Conservation (phyloP, 2,888 invertebrate genomes). For the Aplocera efformata region DNA sequence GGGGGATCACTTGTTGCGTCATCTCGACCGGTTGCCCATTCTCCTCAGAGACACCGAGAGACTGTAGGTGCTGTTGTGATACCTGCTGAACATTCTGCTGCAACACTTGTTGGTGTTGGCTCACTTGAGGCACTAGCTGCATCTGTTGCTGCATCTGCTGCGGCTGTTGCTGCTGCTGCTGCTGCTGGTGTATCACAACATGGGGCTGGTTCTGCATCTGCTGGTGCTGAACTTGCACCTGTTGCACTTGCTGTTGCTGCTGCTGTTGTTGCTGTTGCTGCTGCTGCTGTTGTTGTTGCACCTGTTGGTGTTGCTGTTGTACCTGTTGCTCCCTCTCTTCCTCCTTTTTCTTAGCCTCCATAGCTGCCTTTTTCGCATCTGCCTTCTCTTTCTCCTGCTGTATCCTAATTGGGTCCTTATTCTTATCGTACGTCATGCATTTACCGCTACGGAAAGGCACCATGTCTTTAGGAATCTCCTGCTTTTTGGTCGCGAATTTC, state of each 20-base stretch:
- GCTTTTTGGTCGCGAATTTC: slow-evolving; percentile 84
- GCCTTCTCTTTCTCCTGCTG: slow-evolving; percentile 75
- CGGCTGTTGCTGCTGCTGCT: slow-evolving; percentile 52
- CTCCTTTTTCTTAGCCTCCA: slow-evolving; percentile 75
- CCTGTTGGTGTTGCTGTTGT: slow-evolving; percentile 56
- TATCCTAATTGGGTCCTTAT: slow-evolving; percentile 72
- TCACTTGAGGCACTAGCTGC: slow-evolving; percentile 69
- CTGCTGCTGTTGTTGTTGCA: slow-evolving; percentile 55
- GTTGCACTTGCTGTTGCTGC: slow-evolving; percentile 56
- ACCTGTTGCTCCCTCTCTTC: slow-evolving; percentile 69
- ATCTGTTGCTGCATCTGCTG: slow-evolving; percentile 70
- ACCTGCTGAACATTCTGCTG: slow-evolving; percentile 69
- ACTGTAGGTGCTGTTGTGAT: slow-evolving; percentile 72
- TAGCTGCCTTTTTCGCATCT: slow-evolving; percentile 73
- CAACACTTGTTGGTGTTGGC: slow-evolving; percentile 74
- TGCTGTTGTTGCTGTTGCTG: slow-evolving; percentile 63
- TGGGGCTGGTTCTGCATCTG: slow-evolving; percentile 68
- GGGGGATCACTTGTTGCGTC: slow-evolving; percentile 83
- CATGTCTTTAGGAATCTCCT: slow-evolving; percentile 70
- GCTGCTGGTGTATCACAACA: slow-evolving; percentile 68
- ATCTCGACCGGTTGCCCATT: slow-evolving; percentile 80
- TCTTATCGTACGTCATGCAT: slow-evolving; percentile 76
- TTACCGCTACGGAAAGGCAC: slow-evolving; percentile 78
- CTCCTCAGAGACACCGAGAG: slow-evolving; percentile 72
- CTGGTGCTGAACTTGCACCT: slow-evolving; percentile 67